Percentiles rank a stretch among this genome's conserved stretches.
These are phyloP conservation scores for Dynastes hyllus DNA, from an alignment of 2,888 invertebrate genomes.

Conservation along the genomic window DNA sequence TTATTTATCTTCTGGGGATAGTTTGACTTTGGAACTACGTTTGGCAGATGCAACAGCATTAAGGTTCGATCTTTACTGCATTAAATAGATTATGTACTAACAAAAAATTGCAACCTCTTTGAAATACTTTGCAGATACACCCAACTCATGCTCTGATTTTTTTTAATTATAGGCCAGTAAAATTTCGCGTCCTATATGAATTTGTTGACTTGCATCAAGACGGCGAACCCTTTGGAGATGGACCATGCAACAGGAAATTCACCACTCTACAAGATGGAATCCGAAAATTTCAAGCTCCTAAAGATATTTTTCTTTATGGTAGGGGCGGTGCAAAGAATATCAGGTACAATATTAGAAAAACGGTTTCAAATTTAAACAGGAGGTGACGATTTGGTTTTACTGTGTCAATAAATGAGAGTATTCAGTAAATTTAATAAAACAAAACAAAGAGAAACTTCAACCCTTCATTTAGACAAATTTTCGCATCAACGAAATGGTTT, in stretches of 20 bases:
- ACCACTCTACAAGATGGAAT: constrained; percentile 78
- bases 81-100: too few relatives aligned
- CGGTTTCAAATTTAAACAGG: background rate
- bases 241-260: constrained; percentile 85
- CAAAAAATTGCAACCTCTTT: too few relatives aligned
- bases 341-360: constrained; percentile 73
- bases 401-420: too few relatives aligned
- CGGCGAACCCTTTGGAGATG: constrained; percentile 84
- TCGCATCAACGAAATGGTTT: too few relatives aligned
- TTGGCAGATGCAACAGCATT: constrained; percentile 89
- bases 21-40: constrained; percentile 85
- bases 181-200: constrained; percentile 90
- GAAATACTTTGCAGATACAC: too few relatives aligned
- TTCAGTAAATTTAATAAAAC: too few relatives aligned
- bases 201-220: constrained; percentile 92
- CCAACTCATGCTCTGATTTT: too few relatives aligned
- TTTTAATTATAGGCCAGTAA: constrained; percentile 79
- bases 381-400: background rate
- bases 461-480: too few relatives aligned
- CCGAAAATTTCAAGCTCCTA: constrained; percentile 85
- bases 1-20: constrained; percentile 87
- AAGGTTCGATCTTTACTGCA: constrained; percentile 73
- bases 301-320: constrained; percentile 90
- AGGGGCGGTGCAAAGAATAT: constrained; percentile 88
- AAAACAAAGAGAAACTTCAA: too few relatives aligned